A percentile compares a stretch with the other conserved stretches of the same genome.
phyloP scores from a whole-genome alignment of 2,797 vertebrate species.

The Urosaurus nigricauda region DNA sequence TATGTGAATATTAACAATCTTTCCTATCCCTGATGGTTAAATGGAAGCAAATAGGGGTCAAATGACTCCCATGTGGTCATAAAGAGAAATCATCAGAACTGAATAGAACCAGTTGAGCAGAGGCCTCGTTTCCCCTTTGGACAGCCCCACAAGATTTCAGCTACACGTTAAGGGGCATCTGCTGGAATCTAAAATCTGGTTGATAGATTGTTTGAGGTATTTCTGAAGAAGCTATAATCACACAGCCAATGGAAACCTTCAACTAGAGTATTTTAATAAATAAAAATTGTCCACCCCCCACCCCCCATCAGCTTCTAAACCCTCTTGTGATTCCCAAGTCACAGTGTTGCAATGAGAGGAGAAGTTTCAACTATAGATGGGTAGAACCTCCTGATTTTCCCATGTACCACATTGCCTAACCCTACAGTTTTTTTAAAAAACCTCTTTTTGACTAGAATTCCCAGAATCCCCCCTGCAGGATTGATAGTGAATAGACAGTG shows the following conservation, averaged over 20 bases:
- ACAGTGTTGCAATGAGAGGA: not conserved
- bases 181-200: too few relatives aligned
- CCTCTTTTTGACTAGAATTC: too few relatives aligned
- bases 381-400: not conserved
- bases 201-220: not conserved
- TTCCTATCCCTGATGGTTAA: not conserved
- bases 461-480: too few relatives aligned
- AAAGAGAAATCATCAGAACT: conserved; percentile 63
- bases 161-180: conserved; percentile 16
- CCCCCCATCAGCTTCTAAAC: not conserved
- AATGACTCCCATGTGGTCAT: conserved; percentile 42
- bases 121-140: conserved; percentile 44
- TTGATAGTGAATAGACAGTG: too few relatives aligned
- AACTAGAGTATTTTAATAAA: not conserved
- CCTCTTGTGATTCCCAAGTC: not conserved
- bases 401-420: not conserved
- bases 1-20: conserved; percentile 20
- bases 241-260: not conserved
- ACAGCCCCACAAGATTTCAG: not conserved
- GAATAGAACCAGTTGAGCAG: conserved; percentile 49
- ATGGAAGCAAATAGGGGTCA: not conserved
- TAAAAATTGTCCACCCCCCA: not conserved
- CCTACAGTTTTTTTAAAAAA: too few relatives aligned
- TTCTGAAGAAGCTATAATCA: conserved; percentile 24
- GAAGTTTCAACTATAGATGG: not conserved